Evolutionary conservation across 2,797 vertebrate species (phyloP), one percentile per base, ranked within the genome.

Genomic region (Ataeniobius toweri): DNA sequence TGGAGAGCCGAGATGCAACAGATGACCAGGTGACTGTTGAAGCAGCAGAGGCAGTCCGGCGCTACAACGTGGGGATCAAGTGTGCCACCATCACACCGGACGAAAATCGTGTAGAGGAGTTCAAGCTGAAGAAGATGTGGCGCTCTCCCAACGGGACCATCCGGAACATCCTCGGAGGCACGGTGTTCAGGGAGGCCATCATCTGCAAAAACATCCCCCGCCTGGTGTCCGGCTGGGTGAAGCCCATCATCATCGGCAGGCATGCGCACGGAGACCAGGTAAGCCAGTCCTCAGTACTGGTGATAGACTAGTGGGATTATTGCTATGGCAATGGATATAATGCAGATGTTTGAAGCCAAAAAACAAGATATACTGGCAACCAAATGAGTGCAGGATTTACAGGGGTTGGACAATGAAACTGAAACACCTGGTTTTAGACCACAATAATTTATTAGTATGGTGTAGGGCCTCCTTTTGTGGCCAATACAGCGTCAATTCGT

Each of bases 71-170:
- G 63, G 98, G 98, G 41, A 94, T 99, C 91, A 99, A 99, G 88
- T 99, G 98, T 56, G 98, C 98, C 84, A 99, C 98, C 82, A 99
- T 99, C 93, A 99, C 98, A 12, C 98, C 98, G 0, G 98, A 99
- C 41, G 98, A 99, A 94, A 98, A 98, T 0, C 96, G 98, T 0
- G 97, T 99, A 72, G 97, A 98, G 89, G 98, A 99, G 90, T 99
- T 99, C 94, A 97, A 98, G 83, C 82, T 99, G 9, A 99, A 98
- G 91, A 95, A 98, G 92, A 99, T 99, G 98, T 99, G 98, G 98
- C 97, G 98, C 55, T 99, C 98, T 0, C 98, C 98, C 56, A 99
- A 99, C 24, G 98, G 98, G 69, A 99, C 98, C 83, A 98, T 99
- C 90, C 94, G 98, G 41, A 99, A 99, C 92, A 99, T 99, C 91